Evolutionary conservation across 2,797 vertebrate species (phyloP).

Genomic region (Rhinatrema bivittatum): DNA sequence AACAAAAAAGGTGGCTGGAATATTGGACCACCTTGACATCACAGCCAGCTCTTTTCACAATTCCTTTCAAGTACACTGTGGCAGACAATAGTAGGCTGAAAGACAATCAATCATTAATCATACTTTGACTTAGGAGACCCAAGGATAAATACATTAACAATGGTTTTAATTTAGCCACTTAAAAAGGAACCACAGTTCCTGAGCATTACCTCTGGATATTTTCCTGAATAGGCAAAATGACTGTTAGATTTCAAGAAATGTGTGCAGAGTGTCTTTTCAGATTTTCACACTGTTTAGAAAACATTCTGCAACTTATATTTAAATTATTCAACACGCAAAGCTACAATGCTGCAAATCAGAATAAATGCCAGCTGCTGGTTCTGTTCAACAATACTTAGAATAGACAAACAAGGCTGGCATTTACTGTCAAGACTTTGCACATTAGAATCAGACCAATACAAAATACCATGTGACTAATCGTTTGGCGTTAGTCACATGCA

Average conservation of each 20-base stretch:
- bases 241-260: neutral
- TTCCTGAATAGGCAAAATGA: slow-evolving; percentile 1
- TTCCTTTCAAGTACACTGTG: neutral
- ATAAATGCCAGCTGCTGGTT: no score
- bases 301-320: no score
- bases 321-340: no score
- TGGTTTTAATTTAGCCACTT: slow-evolving; percentile 6
- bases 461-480: no score
- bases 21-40: slow-evolving; percentile 4
- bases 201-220: slow-evolving; percentile 1
- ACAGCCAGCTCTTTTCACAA: no score
- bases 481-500: no score
- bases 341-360: no score
- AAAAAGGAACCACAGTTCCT: neutral
- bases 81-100: slow-evolving; percentile 3
- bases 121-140: neutral
- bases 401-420: neutral
- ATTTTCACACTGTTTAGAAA: no score
- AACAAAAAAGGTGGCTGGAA: slow-evolving; percentile 9
- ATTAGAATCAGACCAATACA: no score
- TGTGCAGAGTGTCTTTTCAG: neutral
- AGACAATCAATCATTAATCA: slow-evolving; percentile 6
- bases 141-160: slow-evolving; percentile 12
- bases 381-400: neutral
- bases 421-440: no score